Evolutionary conservation across 2,113 vertebrate genomes (phyloP).

Genomic region (Papio anubis): DNA sequence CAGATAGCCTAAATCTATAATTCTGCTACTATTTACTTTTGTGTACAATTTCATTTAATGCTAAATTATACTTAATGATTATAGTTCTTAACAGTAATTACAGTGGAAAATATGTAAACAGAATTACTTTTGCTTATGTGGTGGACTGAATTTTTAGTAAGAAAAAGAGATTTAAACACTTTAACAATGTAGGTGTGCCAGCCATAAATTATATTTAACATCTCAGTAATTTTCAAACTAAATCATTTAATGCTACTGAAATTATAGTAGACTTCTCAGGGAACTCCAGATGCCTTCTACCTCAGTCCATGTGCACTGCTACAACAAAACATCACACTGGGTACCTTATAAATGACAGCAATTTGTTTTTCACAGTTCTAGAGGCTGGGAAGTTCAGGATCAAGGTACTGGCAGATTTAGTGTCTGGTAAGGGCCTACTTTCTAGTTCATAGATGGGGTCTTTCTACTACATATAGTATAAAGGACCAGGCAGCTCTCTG

Average conservation of each 20-base stretch:
- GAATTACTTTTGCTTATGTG: slow-evolving; percentile 55
- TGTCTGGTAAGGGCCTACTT: neutral
- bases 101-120: slow-evolving; percentile 62
- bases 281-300: neutral
- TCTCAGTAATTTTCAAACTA: neutral
- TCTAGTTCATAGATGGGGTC: neutral
- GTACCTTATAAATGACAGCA: neutral
- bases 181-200: neutral
- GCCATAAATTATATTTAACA: neutral
- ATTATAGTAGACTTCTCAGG: neutral
- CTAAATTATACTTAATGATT: slow-evolving; percentile 77
- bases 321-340: neutral
- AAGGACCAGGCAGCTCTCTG: neutral
- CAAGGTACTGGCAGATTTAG: neutral
- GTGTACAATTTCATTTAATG: slow-evolving; percentile 68
- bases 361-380: neutral
- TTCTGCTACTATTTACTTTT: slow-evolving; percentile 76
- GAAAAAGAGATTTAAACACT: slow-evolving; percentile 25
- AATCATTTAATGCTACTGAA: neutral
- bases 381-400: neutral
- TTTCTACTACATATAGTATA: neutral
- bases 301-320: neutral
- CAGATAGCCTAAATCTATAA: slow-evolving; percentile 74
- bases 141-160: neutral
- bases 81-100: slow-evolving; percentile 75